A percentile compares a stretch with the other conserved stretches of the same genome.
Conservation (phyloP, 2,113 vertebrate genomes). For the human region DNA sequence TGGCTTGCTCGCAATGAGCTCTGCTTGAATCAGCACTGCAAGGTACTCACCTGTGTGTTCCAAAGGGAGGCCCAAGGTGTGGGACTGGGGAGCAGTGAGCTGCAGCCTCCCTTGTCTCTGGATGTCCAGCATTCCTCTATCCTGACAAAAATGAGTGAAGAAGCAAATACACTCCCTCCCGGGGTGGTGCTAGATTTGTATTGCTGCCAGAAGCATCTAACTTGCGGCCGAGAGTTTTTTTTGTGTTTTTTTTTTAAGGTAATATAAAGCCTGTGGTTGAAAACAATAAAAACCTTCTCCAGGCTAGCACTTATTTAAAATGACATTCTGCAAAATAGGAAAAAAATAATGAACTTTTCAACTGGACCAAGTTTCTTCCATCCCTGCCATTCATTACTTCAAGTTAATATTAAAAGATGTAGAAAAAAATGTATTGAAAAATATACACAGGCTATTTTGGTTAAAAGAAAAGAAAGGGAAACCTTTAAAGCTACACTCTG, state of each 20-base stretch:
- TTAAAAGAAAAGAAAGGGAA: slow-evolving; percentile 33
- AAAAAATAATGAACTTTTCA: slow-evolving; percentile 53
- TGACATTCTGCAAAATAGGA: slow-evolving; percentile 39
- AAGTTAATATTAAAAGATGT: slow-evolving; percentile 47
- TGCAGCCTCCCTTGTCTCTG: slow-evolving; percentile 70
- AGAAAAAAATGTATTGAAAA: slow-evolving; percentile 61
- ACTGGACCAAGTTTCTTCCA: slow-evolving; percentile 38
- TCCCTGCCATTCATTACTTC: slow-evolving; percentile 61
- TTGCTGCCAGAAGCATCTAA: slow-evolving; percentile 86
- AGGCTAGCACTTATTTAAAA: slow-evolving; percentile 50
- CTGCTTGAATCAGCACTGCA: slow-evolving; percentile 35
- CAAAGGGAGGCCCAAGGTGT: slow-evolving; percentile 58
- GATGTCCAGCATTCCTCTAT: slow-evolving; percentile 86
- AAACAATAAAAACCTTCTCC: slow-evolving; percentile 63
- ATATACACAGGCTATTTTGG: slow-evolving; percentile 30
- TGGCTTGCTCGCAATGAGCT: slow-evolving; percentile 44
- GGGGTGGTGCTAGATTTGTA: slow-evolving; percentile 87
- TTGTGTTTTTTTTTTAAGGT: slow-evolving; percentile 43
- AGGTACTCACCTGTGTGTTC: slow-evolving; percentile 81
- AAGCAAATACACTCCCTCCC: slow-evolving; percentile 81
- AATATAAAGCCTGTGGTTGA: slow-evolving; percentile 72
- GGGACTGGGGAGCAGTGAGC: slow-evolving; percentile 19
- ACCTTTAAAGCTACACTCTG: background rate
- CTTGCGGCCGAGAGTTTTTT: slow-evolving; percentile 80
- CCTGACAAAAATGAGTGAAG: slow-evolving; percentile 82